Conservation (phyloP, 2,888 invertebrate species). For the Pseudococcus jackbeardsleyi region DNA sequence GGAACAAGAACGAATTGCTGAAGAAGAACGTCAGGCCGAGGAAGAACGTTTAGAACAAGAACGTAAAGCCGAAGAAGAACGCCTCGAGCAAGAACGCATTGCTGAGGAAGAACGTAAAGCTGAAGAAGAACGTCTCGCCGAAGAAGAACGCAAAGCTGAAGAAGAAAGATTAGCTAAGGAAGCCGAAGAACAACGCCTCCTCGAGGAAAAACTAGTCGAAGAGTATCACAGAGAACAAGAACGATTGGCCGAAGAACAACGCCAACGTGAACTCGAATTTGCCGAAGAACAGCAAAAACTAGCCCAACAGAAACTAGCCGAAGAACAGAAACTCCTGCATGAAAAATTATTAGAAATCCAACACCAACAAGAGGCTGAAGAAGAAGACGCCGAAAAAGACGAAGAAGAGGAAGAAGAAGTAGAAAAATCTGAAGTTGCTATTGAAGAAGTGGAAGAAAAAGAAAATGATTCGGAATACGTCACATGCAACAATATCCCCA, state of each 20-base stretch:
- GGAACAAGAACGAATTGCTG: background rate
- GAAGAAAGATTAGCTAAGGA: conserved; percentile 5
- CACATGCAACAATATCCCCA: conserved; percentile 2
- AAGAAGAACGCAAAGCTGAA: conserved; percentile 11
- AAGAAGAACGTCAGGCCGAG: conserved; percentile 36
- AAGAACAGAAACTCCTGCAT: conserved; percentile 52
- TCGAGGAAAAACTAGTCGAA: conserved; percentile 60
- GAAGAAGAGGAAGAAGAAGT: conserved; percentile 48
- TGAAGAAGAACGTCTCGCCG: conserved; percentile 37
- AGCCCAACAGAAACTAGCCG: conserved; percentile 57
- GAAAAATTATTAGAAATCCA: conserved; percentile 57
- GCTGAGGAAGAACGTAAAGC: conserved; percentile 49
- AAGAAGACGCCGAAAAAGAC: background rate
- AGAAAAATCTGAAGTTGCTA: conserved; percentile 15
- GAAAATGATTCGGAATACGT: conserved; percentile 29
- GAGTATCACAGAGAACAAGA: conserved; percentile 63
- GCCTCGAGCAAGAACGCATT: background rate
- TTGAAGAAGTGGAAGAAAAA: conserved; percentile 37
- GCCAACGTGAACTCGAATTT: conserved; percentile 42
- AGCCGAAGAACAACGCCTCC: conserved; percentile 56
- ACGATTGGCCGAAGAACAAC: conserved; percentile 40
- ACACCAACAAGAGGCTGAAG: conserved; percentile 60
- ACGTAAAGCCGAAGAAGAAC: conserved; percentile 29
- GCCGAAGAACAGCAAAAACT: conserved; percentile 56
- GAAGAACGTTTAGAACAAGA: conserved; percentile 38